These are phyloP conservation scores for Holacanthus passer DNA, from an alignment of 2,113 vertebrate genomes.

Conservation along the genomic window DNA sequence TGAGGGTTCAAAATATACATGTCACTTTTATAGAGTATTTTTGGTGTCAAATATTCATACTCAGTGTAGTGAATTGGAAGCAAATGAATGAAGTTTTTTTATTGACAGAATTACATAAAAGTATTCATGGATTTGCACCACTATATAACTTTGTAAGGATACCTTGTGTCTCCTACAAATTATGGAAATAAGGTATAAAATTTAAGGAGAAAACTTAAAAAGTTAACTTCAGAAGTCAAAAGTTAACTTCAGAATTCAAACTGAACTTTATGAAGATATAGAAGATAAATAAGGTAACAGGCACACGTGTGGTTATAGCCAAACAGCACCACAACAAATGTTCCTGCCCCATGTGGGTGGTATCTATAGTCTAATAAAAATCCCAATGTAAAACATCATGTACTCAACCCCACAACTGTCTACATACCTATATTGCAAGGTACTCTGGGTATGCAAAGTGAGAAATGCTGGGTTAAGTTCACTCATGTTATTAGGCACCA, in stretches of 20 bases:
- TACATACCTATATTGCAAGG: slow-evolving; percentile 44
- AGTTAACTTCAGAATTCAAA: background rate
- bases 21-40: background rate
- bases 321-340: slow-evolving; percentile 25
- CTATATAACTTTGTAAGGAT: background rate
- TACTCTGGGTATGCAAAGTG: slow-evolving; percentile 67
- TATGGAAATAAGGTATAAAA: background rate
- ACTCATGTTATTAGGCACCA: slow-evolving; percentile 82
- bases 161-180: background rate
- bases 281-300: slow-evolving; percentile 13
- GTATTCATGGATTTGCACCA: background rate
- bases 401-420: slow-evolving; percentile 36
- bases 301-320: background rate
- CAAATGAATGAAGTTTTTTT: background rate
- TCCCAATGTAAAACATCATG: slow-evolving; percentile 30
- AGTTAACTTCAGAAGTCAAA: background rate
- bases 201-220: background rate
- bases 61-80: background rate
- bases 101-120: background rate
- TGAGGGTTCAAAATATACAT: background rate
- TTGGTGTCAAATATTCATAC: background rate
- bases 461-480: slow-evolving; percentile 58
- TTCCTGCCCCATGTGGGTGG: background rate
- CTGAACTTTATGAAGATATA: slow-evolving; percentile 7
- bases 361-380: slow-evolving; percentile 32